These are phyloP conservation scores for Zosterops pallidus DNA, from an alignment of 2,113 vertebrate genomes.

Conservation along the genomic window DNA sequence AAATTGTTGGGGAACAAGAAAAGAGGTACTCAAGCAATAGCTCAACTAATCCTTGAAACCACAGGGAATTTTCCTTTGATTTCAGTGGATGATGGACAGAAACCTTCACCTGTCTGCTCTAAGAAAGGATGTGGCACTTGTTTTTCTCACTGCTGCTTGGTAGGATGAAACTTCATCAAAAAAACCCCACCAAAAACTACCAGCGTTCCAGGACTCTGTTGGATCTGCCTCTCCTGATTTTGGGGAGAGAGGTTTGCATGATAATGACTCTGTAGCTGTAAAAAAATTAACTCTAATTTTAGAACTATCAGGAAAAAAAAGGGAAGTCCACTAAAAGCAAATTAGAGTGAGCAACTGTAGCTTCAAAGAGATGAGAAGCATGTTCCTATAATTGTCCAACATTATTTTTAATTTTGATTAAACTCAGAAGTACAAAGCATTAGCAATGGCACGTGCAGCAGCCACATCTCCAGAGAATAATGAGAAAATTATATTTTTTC, in stretches of 20 bases:
- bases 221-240: background rate
- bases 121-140: background rate
- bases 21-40: background rate
- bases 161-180: background rate
- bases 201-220: background rate
- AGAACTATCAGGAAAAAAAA: slow-evolving; percentile 17
- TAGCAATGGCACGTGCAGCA: slow-evolving; percentile 10
- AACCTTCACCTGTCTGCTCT: background rate
- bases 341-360: slow-evolving; percentile 34
- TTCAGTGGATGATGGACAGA: background rate
- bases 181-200: background rate
- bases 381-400: slow-evolving; percentile 54
- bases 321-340: slow-evolving; percentile 31
- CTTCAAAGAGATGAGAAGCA: slow-evolving; percentile 61
- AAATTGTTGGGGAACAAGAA: background rate
- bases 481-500: slow-evolving; percentile 1
- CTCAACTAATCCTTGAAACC: background rate
- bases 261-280: slow-evolving; percentile 12
- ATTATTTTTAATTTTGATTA: slow-evolving; percentile 62
- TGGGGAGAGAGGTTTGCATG: background rate
- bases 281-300: slow-evolving; percentile 56
- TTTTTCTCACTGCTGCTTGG: background rate
- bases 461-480: slow-evolving; percentile 5
- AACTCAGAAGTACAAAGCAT: slow-evolving; percentile 49
- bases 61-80: background rate